Percentiles rank a stretch among this genome's conserved stretches.
Evolutionary conservation across 2,888 invertebrate genomes (phyloP).

Genomic region (Poecilus cupreus): DNA sequence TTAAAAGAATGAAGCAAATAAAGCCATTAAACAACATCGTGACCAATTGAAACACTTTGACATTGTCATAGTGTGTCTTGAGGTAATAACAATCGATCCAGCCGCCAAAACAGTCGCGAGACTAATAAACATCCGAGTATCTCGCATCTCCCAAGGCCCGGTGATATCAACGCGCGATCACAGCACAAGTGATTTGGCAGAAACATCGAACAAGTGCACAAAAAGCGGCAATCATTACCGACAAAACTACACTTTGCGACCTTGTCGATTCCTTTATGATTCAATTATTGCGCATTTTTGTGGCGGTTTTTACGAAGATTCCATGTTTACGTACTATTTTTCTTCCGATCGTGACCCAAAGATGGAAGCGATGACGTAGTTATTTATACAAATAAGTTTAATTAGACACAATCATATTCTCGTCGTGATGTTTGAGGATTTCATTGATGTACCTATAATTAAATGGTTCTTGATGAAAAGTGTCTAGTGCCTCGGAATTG

Average conservation of each 20-base stretch:
- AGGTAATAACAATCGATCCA: not conserved
- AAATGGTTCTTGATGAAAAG: conserved; percentile 28
- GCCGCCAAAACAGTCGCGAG: not conserved
- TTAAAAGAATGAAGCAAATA: not conserved
- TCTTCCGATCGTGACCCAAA: conserved; percentile 50
- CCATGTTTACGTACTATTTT: conserved; percentile 47
- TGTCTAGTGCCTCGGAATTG: not conserved
- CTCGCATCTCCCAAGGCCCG: conserved; percentile 43
- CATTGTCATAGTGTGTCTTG: not conserved
- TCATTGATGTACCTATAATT: conserved; percentile 47
- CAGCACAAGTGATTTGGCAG: conserved; percentile 46
- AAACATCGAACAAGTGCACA: conserved; percentile 1
- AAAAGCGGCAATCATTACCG: conserved; percentile 23
- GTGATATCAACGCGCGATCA: conserved; percentile 51
- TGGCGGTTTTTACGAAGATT: conserved; percentile 24
- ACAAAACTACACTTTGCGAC: conserved; percentile 31
- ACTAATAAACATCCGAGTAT: conserved; percentile 31
- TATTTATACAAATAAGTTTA: conserved; percentile 51
- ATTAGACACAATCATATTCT: conserved; percentile 46
- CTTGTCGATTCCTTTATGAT: conserved; percentile 53
- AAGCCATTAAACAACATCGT: not conserved
- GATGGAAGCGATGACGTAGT: conserved; percentile 39
- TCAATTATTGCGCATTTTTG: conserved; percentile 57
- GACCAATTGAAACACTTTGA: not conserved
- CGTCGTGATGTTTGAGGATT: conserved; percentile 41